These are phyloP conservation scores for Merops nubicus DNA, from an alignment of 2,113 vertebrate species.

Conservation along the genomic window DNA sequence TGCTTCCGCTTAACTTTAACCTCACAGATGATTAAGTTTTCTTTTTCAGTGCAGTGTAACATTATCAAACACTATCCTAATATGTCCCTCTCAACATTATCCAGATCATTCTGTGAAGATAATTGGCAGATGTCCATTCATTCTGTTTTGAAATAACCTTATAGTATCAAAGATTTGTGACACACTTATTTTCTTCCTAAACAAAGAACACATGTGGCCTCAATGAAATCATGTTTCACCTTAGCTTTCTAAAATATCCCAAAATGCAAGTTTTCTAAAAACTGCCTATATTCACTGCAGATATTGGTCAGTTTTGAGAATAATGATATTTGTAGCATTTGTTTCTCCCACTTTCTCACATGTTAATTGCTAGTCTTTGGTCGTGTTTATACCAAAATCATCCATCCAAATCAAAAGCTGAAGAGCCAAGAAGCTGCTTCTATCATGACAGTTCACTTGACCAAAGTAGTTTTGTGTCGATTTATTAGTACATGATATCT, in stretches of 20 bases:
- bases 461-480: background rate
- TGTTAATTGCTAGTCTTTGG: background rate
- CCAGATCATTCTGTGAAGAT: background rate
- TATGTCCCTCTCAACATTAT: background rate
- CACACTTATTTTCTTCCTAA: background rate
- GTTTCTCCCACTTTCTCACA: background rate
- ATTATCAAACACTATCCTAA: background rate
- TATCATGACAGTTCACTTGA: background rate
- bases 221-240: background rate
- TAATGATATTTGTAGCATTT: background rate
- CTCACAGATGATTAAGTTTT: background rate
- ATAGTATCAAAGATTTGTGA: background rate
- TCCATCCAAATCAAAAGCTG: background rate
- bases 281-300: background rate
- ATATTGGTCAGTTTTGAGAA: background rate
- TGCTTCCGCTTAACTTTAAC: background rate
- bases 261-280: background rate
- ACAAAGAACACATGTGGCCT: background rate
- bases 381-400: background rate
- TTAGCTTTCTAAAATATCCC: background rate
- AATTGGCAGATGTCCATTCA: background rate
- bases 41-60: background rate
- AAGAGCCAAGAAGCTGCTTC: background rate
- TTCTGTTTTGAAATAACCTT: background rate
- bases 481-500: slow-evolving; percentile 88